Evolutionary conservation across 1,140 invertebrate genomes (phyloP).

Genomic region (Laodelphax striatellus): DNA sequence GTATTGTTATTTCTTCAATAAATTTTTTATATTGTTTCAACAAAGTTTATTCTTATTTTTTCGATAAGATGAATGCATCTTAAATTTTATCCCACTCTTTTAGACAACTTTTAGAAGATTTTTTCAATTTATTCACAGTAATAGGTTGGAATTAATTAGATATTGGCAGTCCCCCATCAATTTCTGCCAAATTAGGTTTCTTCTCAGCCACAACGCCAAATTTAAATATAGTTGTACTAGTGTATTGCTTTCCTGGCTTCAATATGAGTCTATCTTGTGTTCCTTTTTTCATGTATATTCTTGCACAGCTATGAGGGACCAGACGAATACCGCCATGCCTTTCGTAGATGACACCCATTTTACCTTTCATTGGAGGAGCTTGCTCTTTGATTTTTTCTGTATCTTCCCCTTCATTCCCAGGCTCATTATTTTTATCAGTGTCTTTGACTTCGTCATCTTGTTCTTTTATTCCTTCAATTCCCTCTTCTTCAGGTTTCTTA

Average conservation of each 20-base stretch:
- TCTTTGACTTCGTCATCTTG: neutral
- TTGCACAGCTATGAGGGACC: neutral
- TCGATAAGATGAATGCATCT: too few species aligned
- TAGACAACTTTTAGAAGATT: too few species aligned
- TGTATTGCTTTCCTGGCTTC: conserved; percentile 15
- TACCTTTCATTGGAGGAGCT: neutral
- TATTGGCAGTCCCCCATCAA: too few species aligned
- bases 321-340: neutral
- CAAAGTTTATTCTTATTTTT: too few species aligned
- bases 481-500: neutral
- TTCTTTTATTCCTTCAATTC: neutral
- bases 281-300: conserved; percentile 5
- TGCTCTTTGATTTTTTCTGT: neutral
- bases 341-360: neutral
- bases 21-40: too few species aligned
- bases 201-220: conserved; percentile 15
- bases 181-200: neutral
- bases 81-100: too few species aligned
- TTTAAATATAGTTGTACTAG: conserved; percentile 16
- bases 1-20: too few species aligned
- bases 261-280: conserved; percentile 14
- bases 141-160: too few species aligned
- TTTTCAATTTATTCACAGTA: too few species aligned
- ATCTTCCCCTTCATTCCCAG: neutral
- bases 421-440: neutral